Conservation (phyloP, 2,113 vertebrate species). For the Etheostoma cragini region DNA sequence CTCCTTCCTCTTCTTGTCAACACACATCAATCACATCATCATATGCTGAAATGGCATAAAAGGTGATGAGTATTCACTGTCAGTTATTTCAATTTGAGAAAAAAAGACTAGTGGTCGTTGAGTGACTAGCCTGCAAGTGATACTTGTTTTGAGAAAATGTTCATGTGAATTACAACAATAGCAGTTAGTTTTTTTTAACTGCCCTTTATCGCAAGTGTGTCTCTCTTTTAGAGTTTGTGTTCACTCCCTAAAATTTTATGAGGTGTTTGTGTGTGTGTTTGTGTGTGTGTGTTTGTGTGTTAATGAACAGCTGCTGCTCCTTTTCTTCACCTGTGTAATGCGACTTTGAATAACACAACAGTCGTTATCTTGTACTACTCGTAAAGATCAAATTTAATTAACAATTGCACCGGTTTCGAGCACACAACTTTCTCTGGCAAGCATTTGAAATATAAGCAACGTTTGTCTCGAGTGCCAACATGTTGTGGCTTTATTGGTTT, state of each 20-base stretch:
- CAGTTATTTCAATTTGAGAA: background rate
- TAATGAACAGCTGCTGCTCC: slow-evolving; percentile 56
- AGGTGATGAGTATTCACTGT: slow-evolving; percentile 8
- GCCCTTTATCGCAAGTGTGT: slow-evolving; percentile 6
- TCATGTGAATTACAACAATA: background rate
- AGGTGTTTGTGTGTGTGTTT: slow-evolving; percentile 15
- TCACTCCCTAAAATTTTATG: slow-evolving; percentile 16
- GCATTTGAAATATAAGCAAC: slow-evolving; percentile 46
- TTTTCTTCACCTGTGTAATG: slow-evolving; percentile 53
- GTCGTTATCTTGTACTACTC: slow-evolving; percentile 54
- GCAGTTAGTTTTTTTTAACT: slow-evolving; percentile 6
- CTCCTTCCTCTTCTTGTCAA: slow-evolving; percentile 25
- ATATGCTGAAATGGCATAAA: background rate
- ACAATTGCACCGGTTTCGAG: slow-evolving; percentile 30
- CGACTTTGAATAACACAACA: slow-evolving; percentile 34
- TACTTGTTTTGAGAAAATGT: slow-evolving; percentile 1
- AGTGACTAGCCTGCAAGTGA: background rate
- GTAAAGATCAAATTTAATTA: slow-evolving; percentile 56
- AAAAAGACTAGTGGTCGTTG: background rate
- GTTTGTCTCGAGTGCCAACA: slow-evolving; percentile 47
- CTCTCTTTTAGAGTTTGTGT: slow-evolving; percentile 20
- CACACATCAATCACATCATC: slow-evolving; percentile 12
- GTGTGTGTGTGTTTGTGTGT: slow-evolving; percentile 10
- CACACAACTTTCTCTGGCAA: slow-evolving; percentile 29
- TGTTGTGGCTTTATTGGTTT: slow-evolving; percentile 56